Conservation (phyloP, 2,888 invertebrate species). For the Fragum fragum region DNA sequence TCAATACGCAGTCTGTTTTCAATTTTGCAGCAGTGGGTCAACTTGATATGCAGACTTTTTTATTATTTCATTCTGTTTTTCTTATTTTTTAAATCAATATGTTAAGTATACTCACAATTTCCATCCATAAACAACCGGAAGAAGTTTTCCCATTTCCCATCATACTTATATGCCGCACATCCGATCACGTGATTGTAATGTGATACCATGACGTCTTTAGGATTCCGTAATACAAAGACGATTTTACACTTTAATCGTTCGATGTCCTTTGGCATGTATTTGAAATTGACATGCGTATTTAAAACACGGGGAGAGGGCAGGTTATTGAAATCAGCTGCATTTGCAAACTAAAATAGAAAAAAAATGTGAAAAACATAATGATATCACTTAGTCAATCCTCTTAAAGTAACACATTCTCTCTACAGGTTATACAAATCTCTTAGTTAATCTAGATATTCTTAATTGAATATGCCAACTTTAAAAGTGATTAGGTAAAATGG, state of each 20-base stretch:
- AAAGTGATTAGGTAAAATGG: no score
- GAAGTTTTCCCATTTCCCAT: slow-evolving; percentile 68
- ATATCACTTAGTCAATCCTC: no score
- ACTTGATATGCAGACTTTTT: no score
- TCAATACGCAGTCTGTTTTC: no score
- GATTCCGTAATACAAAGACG: slow-evolving; percentile 62
- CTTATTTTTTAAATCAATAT: no score
- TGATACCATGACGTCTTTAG: slow-evolving; percentile 65
- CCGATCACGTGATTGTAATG: slow-evolving; percentile 53
- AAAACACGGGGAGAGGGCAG: slow-evolving; percentile 59
- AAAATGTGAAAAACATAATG: no score
- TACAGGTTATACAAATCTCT: no score
- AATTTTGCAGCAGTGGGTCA: no score
- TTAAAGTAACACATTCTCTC: no score
- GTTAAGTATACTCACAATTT: slow-evolving; percentile 70
- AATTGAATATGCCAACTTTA: no score
- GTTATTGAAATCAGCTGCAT: neutral
- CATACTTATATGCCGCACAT: slow-evolving; percentile 57
- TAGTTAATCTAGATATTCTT: no score
- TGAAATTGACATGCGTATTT: slow-evolving; percentile 60
- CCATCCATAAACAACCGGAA: slow-evolving; percentile 65
- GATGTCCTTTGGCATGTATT: slow-evolving; percentile 52
- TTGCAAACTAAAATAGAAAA: neutral
- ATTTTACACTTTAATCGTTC: slow-evolving; percentile 57
- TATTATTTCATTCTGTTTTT: no score